phyloP scores from a whole-genome alignment of 1,140 invertebrate genomes.

The Asobara japonica region DNA sequence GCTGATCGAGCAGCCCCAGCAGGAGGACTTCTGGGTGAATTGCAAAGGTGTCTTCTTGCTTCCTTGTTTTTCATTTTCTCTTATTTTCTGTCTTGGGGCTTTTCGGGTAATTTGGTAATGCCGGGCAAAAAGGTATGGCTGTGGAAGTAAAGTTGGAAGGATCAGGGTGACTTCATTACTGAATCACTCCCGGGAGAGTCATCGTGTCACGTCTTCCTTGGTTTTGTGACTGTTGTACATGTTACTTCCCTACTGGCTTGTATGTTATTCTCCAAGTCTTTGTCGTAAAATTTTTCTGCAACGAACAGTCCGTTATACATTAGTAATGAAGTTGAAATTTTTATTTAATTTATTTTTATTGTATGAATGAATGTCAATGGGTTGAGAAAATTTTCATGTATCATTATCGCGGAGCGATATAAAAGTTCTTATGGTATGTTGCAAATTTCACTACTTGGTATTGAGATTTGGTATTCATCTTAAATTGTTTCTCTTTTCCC shows the following conservation, averaged over 20 bases:
- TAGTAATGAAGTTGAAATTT: background rate
- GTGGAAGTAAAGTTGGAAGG: conserved; percentile 13
- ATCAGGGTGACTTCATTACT: conserved; percentile 53
- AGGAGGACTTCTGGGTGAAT: conserved; percentile 7
- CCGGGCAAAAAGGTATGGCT: background rate
- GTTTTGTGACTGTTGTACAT: conserved; percentile 44
- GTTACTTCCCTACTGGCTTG: conserved; percentile 28
- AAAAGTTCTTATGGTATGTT: too few species aligned
- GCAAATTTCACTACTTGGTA: too few species aligned
- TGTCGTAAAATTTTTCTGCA: background rate
- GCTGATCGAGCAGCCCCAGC: conserved; percentile 12
- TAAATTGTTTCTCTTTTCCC: too few species aligned
- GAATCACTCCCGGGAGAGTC: conserved; percentile 56
- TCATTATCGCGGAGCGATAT: too few species aligned
- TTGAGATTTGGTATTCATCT: too few species aligned
- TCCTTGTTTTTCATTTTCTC: background rate
- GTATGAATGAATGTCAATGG: too few species aligned
- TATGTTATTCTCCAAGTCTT: background rate
- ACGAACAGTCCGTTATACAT: background rate
- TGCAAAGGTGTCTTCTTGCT: background rate
- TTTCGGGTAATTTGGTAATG: conserved; percentile 48
- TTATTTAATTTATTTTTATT: background rate
- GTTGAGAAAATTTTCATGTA: too few species aligned
- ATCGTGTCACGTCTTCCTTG: conserved; percentile 48
- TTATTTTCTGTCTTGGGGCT: background rate